Evolutionary conservation across 2,888 invertebrate genomes (phyloP).

Genomic region (Oscheius sp.): DNA sequence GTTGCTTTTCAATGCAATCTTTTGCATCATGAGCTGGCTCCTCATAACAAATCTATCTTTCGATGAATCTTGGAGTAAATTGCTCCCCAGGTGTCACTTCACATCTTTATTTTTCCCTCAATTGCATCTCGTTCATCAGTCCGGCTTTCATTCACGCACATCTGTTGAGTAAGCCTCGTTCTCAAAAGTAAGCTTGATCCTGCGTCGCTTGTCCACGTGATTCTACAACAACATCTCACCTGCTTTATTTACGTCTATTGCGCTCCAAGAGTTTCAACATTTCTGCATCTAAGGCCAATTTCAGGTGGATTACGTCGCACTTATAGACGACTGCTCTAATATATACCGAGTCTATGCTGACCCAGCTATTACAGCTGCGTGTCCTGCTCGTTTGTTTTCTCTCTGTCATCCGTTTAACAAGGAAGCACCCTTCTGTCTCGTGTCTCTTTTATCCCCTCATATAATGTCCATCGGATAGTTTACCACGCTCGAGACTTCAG

Average conservation of each 20-base stretch:
- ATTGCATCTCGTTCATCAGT: no score
- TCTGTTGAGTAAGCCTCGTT: no score
- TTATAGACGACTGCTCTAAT: background rate
- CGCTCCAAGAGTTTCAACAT: background rate
- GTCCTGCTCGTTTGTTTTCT: constrained; percentile 25
- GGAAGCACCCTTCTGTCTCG: constrained; percentile 11
- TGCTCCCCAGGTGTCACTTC: constrained; percentile 10
- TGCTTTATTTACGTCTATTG: constrained; percentile 5
- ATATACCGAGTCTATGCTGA: constrained; percentile 8
- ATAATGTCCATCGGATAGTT: background rate
- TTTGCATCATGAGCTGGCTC: constrained; percentile 14
- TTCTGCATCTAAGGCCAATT: background rate
- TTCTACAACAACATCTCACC: constrained; percentile 23
- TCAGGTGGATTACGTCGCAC: constrained; percentile 2
- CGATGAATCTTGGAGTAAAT: background rate
- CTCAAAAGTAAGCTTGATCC: no score
- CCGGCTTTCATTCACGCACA: no score
- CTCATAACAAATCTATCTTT: no score
- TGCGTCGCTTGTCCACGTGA: constrained; percentile 13
- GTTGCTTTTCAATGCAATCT: constrained; percentile 21
- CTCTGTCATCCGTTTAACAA: constrained; percentile 29
- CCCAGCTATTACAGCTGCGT: constrained; percentile 28
- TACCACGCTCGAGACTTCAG: background rate
- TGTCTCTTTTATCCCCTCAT: background rate
- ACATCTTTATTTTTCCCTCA: background rate